Base-by-base conservation (phyloP, 2,113 vertebrate genomes). In the Saiga tatarica region DNA sequence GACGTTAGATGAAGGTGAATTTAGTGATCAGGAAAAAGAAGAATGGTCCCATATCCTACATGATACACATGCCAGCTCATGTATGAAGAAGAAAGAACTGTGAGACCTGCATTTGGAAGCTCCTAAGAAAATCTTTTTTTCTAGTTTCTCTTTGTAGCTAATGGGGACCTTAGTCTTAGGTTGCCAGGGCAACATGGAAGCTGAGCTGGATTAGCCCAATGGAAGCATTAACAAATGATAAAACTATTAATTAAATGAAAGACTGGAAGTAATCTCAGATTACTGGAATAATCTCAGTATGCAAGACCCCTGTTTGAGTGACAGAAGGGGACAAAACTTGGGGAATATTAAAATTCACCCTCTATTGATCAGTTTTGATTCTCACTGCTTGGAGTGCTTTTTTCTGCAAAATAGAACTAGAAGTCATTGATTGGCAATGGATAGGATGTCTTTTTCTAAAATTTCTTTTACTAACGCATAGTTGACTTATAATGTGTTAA, bases 101-200 rank as follows among this genome's bases (percentile, higher is more conserved):
- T 55, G 57, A 55, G 25, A 7, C 50, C 55, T 95, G 53, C 39
- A 36, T 90, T 64, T 28, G 6, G 81, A 86, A 50, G n/a, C 47
- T 53, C 19, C 39, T 94, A 50, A 82, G 52, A 45, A 57, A 85
- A 53, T 93, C 10, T 12, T 90, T 78, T 71, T 94, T 93, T 89
- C 93, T 55, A 11, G 15, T 91, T 88, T 91, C 78, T 93, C 83
- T 90, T 57, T 45, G 53, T 60, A 89, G 17, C 60, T 83, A 96
- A 97, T 52, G 33, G 33, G 87, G 78, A 87, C 83, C 52, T 83
- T 84, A 71, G 79, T 93, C 78, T 95, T 86, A 52, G 82, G 95
- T 97, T 97, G 82, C 96, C 78, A 89, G 33, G 96, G 78, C 53
- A 98, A 96, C 93, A 62, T 82, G 42, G 90, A 94, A 97, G 64